phyloP scores from a whole-genome alignment of 2,113 vertebrate species.

The Tympanuchus pallidicinctus region DNA sequence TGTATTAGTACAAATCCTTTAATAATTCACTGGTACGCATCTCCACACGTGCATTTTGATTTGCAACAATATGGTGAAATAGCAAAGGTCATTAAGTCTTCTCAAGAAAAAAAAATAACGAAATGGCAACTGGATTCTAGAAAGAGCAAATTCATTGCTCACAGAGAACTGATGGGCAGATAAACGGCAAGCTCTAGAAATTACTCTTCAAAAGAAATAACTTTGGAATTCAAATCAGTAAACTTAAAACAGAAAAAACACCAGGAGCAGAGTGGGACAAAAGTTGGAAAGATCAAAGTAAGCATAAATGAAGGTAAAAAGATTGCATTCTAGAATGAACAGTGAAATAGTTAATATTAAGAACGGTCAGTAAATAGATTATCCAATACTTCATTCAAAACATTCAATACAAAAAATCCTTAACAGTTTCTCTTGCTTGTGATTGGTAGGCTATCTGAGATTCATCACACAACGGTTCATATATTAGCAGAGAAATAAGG shows the following conservation, averaged over 20 bases:
- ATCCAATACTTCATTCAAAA: background rate
- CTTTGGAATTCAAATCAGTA: background rate
- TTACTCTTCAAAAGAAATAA: background rate
- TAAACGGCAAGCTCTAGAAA: background rate
- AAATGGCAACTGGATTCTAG: background rate
- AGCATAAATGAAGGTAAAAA: background rate
- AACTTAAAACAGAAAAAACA: background rate
- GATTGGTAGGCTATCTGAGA: background rate
- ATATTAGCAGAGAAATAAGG: background rate
- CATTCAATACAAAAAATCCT: background rate
- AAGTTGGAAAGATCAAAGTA: background rate
- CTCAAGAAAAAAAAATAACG: background rate
- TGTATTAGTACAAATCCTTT: too few species aligned
- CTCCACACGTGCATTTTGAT: too few species aligned
- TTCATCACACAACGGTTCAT: background rate
- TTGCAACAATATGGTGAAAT: background rate
- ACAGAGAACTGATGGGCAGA: background rate
- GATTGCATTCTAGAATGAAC: too few species aligned
- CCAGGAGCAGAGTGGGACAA: background rate
- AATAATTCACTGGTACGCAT: too few species aligned
- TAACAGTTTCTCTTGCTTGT: background rate
- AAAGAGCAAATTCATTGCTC: background rate
- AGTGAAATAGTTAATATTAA: background rate
- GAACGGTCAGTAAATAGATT: background rate
- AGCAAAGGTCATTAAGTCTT: background rate